Percentiles rank a stretch among this genome's conserved stretches.
These are phyloP conservation scores for Lepilemur septentrionalis DNA, from an alignment of 2,797 vertebrate species.

Conservation along the genomic window DNA sequence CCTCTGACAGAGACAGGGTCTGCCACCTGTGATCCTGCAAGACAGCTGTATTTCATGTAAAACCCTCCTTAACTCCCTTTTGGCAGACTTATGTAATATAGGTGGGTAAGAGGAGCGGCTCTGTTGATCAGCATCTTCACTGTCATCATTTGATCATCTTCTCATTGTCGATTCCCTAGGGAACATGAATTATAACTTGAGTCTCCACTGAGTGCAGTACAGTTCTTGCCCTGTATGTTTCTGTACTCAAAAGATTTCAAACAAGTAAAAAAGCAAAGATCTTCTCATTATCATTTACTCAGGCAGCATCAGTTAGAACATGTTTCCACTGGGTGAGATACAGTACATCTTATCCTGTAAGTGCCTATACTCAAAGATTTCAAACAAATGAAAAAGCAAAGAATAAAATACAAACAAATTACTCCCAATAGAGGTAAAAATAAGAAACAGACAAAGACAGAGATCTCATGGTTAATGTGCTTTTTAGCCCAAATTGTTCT, in stretches of 20 bases:
- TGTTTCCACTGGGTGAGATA: neutral
- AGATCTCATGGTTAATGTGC: neutral
- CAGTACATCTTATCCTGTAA: neutral
- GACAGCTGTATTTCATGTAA: neutral
- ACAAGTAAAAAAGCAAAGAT: neutral
- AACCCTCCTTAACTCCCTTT: neutral
- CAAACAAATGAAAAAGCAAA: neutral
- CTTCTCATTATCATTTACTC: neutral
- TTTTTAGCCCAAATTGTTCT: conserved; percentile 1
- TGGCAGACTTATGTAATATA: neutral
- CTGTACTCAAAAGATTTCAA: neutral
- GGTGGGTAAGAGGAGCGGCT: neutral
- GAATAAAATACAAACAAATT: neutral
- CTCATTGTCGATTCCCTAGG: neutral
- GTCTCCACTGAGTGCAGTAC: neutral
- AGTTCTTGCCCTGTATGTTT: neutral
- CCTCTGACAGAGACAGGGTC: neutral
- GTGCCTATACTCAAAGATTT: neutral
- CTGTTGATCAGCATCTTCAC: neutral
- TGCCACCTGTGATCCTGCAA: neutral
- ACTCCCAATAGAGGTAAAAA: conserved; percentile 11
- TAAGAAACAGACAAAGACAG: conserved; percentile 7
- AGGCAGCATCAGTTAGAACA: neutral
- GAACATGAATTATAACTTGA: neutral
- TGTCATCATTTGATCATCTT: neutral